Conservation (phyloP, 2,888 invertebrate genomes). For the Perizoma affinitatum region DNA sequence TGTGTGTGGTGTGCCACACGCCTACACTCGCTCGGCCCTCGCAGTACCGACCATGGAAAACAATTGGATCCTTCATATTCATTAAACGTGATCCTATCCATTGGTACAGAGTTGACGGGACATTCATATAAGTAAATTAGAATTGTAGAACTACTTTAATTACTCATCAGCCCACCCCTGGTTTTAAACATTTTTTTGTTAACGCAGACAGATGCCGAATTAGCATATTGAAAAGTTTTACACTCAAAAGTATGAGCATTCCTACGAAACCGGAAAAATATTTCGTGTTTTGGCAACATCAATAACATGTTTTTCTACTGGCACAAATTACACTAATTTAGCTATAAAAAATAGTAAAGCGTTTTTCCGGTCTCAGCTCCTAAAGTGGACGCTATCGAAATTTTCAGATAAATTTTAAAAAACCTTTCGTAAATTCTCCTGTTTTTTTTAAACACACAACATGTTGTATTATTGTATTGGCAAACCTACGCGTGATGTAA, state of each 20-base stretch:
- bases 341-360: too few relatives aligned
- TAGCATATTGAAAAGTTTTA: too few relatives aligned
- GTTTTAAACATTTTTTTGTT: too few relatives aligned
- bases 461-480: conserved; percentile 50
- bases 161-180: not conserved
- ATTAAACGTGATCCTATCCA: conserved; percentile 33
- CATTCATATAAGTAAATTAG: not conserved
- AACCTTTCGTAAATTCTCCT: conserved; percentile 2
- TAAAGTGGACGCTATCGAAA: too few relatives aligned
- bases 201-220: too few relatives aligned
- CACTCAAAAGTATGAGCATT: too few relatives aligned
- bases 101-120: not conserved
- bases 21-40: conserved; percentile 31
- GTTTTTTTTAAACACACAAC: conserved; percentile 20
- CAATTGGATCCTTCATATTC: conserved; percentile 54
- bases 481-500: conserved; percentile 58
- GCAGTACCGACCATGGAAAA: conserved; percentile 40
- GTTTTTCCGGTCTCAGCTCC: too few relatives aligned
- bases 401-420: too few relatives aligned
- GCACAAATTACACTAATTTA: too few relatives aligned
- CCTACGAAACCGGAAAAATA: too few relatives aligned
- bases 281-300: too few relatives aligned
- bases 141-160: not conserved
- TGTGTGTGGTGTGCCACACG: conserved; percentile 18
- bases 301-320: too few relatives aligned